A percentile compares a stretch with the other conserved stretches of the same genome.
phyloP scores from a whole-genome alignment of 1,140 invertebrate species.

The Trachymyrmex septentrionalis region DNA sequence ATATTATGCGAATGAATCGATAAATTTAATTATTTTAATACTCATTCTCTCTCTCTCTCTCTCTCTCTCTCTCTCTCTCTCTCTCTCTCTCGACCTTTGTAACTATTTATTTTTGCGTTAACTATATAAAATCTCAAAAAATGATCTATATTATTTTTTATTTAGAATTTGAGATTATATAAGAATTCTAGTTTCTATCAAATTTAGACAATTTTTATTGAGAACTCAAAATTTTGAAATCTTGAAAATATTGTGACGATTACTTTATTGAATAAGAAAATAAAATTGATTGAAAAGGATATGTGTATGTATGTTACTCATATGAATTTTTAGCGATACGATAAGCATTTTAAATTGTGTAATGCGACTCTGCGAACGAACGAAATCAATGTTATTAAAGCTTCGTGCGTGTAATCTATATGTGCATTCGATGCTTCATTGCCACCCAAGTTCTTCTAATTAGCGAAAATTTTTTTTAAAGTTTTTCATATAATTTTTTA shows the following conservation, averaged over 20 bases:
- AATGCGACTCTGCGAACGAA: background rate
- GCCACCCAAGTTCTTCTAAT: background rate
- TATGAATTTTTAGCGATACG: background rate
- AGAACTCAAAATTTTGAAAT: background rate
- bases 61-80: background rate
- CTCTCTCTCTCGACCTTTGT: background rate
- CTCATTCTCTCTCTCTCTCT: background rate
- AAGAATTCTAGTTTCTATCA: background rate
- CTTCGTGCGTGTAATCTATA: slow-evolving; percentile 2
- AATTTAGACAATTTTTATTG: background rate
- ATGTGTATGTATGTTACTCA: background rate
- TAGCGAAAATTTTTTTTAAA: background rate
- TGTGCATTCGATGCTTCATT: background rate
- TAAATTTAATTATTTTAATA: background rate
- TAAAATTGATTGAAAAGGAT: background rate
- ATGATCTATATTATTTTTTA: background rate
- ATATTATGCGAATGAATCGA: background rate
- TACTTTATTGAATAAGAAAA: background rate
- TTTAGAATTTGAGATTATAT: background rate
- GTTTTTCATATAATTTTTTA: background rate
- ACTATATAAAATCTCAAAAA: slow-evolving; percentile 1
- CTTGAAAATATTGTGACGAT: background rate
- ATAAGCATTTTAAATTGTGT: background rate
- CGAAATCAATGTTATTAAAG: slow-evolving; percentile 10
- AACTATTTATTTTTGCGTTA: slow-evolving; percentile 21